phyloP scores from a whole-genome alignment of 2,888 invertebrate genomes.

The Sphaerolaimus hirsutus region DNA sequence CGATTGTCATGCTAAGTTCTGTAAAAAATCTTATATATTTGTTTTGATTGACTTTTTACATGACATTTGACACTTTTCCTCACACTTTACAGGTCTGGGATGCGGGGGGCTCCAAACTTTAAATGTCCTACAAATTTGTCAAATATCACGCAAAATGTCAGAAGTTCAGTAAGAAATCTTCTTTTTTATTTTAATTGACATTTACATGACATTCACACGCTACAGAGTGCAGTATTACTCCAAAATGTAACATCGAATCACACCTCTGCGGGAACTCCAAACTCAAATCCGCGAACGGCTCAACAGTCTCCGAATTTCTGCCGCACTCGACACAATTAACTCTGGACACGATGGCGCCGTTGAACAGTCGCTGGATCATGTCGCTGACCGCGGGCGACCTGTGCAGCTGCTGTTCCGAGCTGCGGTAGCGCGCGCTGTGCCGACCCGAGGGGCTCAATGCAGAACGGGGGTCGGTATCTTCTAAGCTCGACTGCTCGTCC shows the following conservation, averaged over 20 bases:
- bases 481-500: slow-evolving; percentile 13
- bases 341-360: slow-evolving; percentile 22
- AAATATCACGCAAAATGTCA: too few relatives aligned
- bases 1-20: too few relatives aligned
- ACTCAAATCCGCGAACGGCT: slow-evolving; percentile 26
- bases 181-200: background rate
- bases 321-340: slow-evolving; percentile 2
- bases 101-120: too few relatives aligned
- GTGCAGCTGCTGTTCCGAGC: background rate
- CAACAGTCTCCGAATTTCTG: slow-evolving; percentile 11
- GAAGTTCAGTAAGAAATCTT: background rate
- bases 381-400: slow-evolving; percentile 3
- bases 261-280: slow-evolving; percentile 25
- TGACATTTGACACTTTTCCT: too few relatives aligned
- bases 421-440: background rate
- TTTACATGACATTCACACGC: background rate
- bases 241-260: slow-evolving; percentile 10
- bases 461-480: slow-evolving; percentile 4
- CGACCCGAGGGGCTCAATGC: background rate
- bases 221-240: background rate
- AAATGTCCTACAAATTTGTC: too few relatives aligned
- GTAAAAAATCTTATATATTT: too few relatives aligned
- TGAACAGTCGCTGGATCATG: slow-evolving; percentile 18
- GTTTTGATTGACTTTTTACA: too few relatives aligned
- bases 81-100: too few relatives aligned